phyloP scores from a whole-genome alignment of 2,888 invertebrate species.

The Salticus scenicus region DNA sequence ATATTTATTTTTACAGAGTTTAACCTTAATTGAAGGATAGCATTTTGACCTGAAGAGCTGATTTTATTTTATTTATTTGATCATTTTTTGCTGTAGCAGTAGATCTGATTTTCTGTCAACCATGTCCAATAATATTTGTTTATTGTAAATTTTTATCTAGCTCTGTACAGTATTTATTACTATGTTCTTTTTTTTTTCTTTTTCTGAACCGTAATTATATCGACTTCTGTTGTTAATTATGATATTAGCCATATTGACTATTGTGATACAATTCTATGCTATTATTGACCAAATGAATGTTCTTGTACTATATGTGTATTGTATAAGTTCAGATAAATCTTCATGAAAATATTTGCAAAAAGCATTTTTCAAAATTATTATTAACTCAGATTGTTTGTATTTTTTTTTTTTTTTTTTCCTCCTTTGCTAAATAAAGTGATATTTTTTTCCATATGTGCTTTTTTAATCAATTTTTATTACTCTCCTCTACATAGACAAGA shows the following conservation, averaged over 20 bases:
- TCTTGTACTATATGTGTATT: neutral
- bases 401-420: conserved; percentile 3
- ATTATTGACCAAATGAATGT: neutral
- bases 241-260: neutral
- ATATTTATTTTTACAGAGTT: no score
- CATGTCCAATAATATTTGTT: no score
- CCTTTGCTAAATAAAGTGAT: conserved; percentile 6
- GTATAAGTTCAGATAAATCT: neutral
- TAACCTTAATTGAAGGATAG: no score
- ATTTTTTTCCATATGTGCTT: neutral
- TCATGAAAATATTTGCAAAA: neutral
- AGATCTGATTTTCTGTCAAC: no score
- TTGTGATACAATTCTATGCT: neutral
- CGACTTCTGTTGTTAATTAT: no score
- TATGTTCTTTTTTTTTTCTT: no score
- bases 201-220: no score
- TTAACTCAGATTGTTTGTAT: neutral
- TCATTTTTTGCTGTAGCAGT: no score
- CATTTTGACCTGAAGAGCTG: no score
- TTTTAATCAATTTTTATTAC: no score
- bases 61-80: no score
- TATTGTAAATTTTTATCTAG: neutral
- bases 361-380: conserved; percentile 6
- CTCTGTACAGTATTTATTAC: neutral
- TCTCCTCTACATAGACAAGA: no score